A percentile compares a stretch with the other conserved stretches of the same genome.
phyloP scores from a whole-genome alignment of 1,140 invertebrate genomes.

The Drosophila nigromelanica region DNA sequence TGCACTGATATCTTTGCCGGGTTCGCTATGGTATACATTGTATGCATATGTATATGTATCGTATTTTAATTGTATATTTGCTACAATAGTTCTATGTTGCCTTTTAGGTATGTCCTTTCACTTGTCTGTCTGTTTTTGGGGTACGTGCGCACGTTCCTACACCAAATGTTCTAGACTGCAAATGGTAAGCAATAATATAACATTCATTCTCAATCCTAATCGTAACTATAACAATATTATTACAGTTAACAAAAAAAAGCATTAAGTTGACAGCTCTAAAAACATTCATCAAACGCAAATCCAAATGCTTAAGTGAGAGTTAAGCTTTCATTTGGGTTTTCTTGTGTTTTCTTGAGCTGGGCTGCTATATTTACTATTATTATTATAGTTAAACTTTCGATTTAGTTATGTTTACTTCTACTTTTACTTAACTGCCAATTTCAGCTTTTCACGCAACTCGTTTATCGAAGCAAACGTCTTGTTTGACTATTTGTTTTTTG shows the following conservation, averaged over 20 bases:
- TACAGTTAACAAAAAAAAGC: conserved; percentile 69
- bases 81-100: conserved; percentile 41
- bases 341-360: conserved; percentile 24
- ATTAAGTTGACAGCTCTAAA: conserved; percentile 16
- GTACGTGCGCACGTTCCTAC: conserved; percentile 3
- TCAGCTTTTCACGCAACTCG: conserved; percentile 62
- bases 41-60: conserved; percentile 48
- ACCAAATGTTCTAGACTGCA: conserved; percentile 23
- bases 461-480: conserved; percentile 38
- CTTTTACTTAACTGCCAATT: conserved; percentile 77
- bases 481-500: conserved; percentile 21
- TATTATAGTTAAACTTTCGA: conserved; percentile 36
- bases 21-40: conserved; percentile 34
- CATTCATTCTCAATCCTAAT: conserved; percentile 45
- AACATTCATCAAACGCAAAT: background rate
- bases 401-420: conserved; percentile 22
- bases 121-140: background rate
- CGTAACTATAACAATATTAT: conserved; percentile 69
- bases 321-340: background rate
- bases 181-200: conserved; percentile 37
- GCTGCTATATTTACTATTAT: conserved; percentile 29
- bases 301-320: background rate
- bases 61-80: conserved; percentile 31
- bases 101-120: conserved; percentile 7
- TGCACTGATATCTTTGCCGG: conserved; percentile 67